Percentiles rank a stretch among this genome's conserved stretches.
Conservation (phyloP, 2,113 vertebrate genomes). For the Leptobrachium leishanense region DNA sequence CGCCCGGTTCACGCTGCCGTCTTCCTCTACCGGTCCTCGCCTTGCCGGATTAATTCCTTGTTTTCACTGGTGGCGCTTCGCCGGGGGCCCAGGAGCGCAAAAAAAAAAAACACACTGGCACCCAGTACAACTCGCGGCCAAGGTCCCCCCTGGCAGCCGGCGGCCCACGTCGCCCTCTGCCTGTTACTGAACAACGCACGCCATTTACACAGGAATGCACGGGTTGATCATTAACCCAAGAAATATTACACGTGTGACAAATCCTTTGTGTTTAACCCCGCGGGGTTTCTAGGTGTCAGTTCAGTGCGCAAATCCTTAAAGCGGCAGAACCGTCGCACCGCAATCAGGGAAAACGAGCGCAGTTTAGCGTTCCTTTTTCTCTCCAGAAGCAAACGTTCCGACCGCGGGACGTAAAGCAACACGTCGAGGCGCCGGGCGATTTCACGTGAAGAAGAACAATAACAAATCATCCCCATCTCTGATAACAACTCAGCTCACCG, state of each 20-base stretch:
- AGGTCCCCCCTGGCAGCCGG: conserved; percentile 15
- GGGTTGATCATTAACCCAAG: conserved; percentile 36
- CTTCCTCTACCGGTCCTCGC: neutral
- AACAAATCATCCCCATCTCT: too few relatives aligned
- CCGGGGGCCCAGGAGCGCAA: neutral
- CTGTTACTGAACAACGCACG: neutral
- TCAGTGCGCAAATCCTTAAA: neutral
- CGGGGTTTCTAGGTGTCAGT: neutral
- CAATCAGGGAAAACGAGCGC: neutral
- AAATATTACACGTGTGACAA: neutral
- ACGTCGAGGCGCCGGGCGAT: too few relatives aligned
- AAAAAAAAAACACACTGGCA: neutral
- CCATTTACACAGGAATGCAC: conserved; percentile 13
- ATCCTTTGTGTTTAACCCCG: neutral
- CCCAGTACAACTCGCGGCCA: conserved; percentile 13
- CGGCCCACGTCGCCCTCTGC: neutral
- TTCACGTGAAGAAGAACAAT: too few relatives aligned
- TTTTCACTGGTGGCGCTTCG: neutral
- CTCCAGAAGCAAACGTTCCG: too few relatives aligned
- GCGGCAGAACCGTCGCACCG: neutral
- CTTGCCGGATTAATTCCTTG: neutral
- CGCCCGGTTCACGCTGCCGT: neutral
- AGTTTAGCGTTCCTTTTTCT: neutral
- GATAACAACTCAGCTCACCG: too few relatives aligned
- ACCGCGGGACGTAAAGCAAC: too few relatives aligned